phyloP scores from a whole-genome alignment of 2,113 vertebrate species.

The Triplophysa rosa region DNA sequence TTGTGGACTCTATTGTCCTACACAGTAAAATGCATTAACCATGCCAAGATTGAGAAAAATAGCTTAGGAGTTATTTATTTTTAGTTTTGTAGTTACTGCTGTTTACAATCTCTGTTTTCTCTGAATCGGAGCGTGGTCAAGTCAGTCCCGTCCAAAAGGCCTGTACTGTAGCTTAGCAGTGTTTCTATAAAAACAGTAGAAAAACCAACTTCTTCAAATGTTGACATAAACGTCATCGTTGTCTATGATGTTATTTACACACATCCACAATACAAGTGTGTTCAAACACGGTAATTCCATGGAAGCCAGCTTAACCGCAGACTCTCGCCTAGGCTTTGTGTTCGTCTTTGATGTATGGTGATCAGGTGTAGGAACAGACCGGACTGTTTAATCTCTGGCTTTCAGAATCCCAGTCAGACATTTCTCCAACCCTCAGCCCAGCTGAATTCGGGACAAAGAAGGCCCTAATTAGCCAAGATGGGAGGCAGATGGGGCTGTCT shows the following conservation, averaged over 20 bases:
- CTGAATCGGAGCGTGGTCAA: too few relatives aligned
- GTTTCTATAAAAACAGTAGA: too few relatives aligned
- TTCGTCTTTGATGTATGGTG: slow-evolving; percentile 67
- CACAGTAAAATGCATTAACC: too few relatives aligned
- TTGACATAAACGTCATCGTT: neutral
- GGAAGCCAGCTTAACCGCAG: slow-evolving; percentile 10
- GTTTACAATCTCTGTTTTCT: too few relatives aligned
- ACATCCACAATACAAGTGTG: neutral
- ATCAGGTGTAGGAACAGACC: slow-evolving; percentile 59
- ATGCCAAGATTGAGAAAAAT: too few relatives aligned
- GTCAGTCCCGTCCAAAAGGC: too few relatives aligned
- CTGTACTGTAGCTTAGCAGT: too few relatives aligned
- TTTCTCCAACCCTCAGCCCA: slow-evolving; percentile 50
- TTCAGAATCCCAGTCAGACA: slow-evolving; percentile 41
- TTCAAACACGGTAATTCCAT: neutral
- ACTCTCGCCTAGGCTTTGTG: slow-evolving; percentile 48
- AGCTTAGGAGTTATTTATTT: too few relatives aligned
- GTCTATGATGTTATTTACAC: neutral
- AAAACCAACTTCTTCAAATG: too few relatives aligned
- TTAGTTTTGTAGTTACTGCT: too few relatives aligned
- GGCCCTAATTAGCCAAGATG: slow-evolving; percentile 76
- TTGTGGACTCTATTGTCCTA: neutral
- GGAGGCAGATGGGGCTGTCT: slow-evolving; percentile 81
- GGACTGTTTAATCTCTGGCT: slow-evolving; percentile 60
- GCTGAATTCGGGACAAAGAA: slow-evolving; percentile 76